Evolutionary conservation across 2,797 vertebrate species (phyloP), one percentile per base, ranked within the genome.

Genomic region (Gymnothorax javanicus): DNA sequence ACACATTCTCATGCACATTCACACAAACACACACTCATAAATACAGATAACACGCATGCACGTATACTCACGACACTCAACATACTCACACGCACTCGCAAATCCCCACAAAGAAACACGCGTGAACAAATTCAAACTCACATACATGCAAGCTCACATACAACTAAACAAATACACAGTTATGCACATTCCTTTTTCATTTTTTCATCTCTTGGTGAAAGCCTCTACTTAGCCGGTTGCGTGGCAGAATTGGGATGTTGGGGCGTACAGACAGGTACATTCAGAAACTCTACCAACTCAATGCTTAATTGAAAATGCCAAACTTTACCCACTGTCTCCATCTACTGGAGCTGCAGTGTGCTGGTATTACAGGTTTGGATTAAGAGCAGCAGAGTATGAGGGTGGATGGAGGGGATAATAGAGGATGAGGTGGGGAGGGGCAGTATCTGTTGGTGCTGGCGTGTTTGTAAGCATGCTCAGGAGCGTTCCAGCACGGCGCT

Each of bases 251-350:
- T 33, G 60, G 59, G 13, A 4, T 4, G 17, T 13, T 50, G 83
- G 0, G 43, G n/a, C 11, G 4, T 11, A 43, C 23, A 84, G 8
- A 69, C 50, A 54, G 43, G 50, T 50, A 54, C 75, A 20, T n/a
- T 54, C 50, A 79, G 9, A 54, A 79, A 50, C 25, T 11, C 75
- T 7, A 15, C 20, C 75, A 79, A 50, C 43, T 79, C 52, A 79
- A 79, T 1, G 54, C 17, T n/a, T 7, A 54, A 8, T 12, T 20
- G 75, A 79, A 54, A 13, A 59, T 58, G 58, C 13, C 52, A 54
- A 87, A 84, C 58, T 75, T 83, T 86, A 84, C 84, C 83, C 85
- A 83, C 86, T 82, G 59, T 25, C 86, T 73, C 79, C 79, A 87
- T 83, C 86, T 83, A 71, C 62, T 83, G 62, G 81, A 57, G 59